phyloP scores from a whole-genome alignment of 2,113 vertebrate species.

The Sterrhoptilus dennistouni region DNA sequence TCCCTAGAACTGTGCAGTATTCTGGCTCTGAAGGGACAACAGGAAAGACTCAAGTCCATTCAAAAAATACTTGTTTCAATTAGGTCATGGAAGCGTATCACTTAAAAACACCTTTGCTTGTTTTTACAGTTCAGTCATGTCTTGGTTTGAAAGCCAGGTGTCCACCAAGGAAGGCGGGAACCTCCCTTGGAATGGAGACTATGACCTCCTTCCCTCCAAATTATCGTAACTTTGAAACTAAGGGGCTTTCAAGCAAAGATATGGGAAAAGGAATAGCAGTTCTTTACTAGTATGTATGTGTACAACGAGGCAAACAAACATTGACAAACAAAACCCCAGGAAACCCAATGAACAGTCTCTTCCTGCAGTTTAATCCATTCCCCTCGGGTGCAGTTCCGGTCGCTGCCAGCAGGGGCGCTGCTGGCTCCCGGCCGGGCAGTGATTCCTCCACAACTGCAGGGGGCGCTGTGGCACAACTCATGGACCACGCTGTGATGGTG shows the following conservation, averaged over 20 bases:
- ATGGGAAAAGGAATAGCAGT: background rate
- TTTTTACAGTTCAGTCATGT: background rate
- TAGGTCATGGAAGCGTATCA: background rate
- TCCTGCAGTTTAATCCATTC: background rate
- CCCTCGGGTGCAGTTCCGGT: fast-evolving
- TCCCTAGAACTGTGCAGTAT: background rate
- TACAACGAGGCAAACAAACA: background rate
- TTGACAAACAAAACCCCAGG: background rate
- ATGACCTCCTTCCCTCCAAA: background rate
- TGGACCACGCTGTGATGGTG: fast-evolving
- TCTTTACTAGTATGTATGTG: background rate
- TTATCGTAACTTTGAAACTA: background rate
- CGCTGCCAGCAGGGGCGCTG: background rate
- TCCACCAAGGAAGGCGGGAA: background rate
- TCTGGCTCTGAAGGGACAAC: background rate
- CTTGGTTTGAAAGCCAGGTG: background rate
- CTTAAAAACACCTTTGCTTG: background rate
- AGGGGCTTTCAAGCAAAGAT: background rate
- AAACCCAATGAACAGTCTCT: fast-evolving
- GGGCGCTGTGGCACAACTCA: background rate
- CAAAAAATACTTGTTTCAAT: background rate
- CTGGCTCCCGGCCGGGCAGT: background rate
- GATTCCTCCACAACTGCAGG: background rate
- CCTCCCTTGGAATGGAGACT: background rate
- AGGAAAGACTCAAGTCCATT: background rate